phyloP scores from a whole-genome alignment of 2,113 vertebrate genomes.

The Arothron firmamentum region DNA sequence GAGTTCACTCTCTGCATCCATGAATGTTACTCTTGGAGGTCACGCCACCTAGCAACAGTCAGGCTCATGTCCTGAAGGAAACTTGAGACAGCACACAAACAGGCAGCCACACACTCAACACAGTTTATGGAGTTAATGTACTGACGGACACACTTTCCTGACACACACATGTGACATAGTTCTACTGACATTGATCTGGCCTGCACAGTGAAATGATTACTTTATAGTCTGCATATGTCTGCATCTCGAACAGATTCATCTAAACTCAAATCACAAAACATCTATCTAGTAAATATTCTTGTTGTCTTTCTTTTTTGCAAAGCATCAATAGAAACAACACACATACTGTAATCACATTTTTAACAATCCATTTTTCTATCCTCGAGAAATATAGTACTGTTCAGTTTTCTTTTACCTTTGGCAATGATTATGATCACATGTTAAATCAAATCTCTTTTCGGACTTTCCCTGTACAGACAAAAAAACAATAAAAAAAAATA shows the following conservation, averaged over 20 bases:
- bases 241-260: background rate
- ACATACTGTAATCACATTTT: too few species aligned
- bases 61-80: conserved; percentile 53
- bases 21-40: conserved; percentile 62
- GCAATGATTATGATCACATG: too few species aligned
- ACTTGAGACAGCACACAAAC: conserved; percentile 46
- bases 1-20: conserved; percentile 54
- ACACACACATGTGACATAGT: conserved; percentile 5
- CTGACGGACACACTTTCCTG: conserved; percentile 17
- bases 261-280: conserved; percentile 3
- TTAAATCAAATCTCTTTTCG: background rate
- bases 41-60: conserved; percentile 61
- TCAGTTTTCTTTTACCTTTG: too few species aligned
- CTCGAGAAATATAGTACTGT: background rate
- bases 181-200: background rate
- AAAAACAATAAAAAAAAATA: too few species aligned
- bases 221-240: background rate
- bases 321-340: too few species aligned
- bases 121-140: conserved; percentile 14
- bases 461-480: background rate
- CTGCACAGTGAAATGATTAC: background rate
- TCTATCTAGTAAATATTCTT: too few species aligned
- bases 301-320: too few species aligned
- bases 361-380: too few species aligned
- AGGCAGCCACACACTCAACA: background rate